Evolutionary conservation across 2,888 invertebrate species (phyloP).

Genomic region (Tridacna gigas): DNA sequence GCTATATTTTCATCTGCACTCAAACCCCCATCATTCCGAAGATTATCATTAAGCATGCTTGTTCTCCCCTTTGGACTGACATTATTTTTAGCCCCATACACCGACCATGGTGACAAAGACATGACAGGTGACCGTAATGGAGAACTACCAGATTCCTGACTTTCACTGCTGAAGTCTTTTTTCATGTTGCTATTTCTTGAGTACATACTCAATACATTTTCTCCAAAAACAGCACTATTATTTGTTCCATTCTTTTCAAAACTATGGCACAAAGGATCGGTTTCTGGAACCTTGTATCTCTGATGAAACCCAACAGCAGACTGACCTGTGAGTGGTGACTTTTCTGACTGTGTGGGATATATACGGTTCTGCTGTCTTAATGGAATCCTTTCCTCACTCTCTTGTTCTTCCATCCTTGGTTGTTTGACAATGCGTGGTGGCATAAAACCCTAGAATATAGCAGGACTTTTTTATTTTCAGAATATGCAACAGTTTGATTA

Average conservation of each 20-base stretch:
- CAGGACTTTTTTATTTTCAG: not conserved
- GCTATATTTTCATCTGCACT: too few species aligned
- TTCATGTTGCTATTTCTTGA: not conserved
- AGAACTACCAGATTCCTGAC: not conserved
- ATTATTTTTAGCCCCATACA: conserved; percentile 58
- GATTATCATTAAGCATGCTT: too few species aligned
- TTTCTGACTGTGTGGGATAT: not conserved
- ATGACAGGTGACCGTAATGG: not conserved
- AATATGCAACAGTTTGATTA: too few species aligned
- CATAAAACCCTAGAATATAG: conserved; percentile 70
- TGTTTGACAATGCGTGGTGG: conserved; percentile 71
- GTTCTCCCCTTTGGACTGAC: conserved; percentile 5
- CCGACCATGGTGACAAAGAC: conserved; percentile 60
- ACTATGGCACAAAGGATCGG: not conserved
- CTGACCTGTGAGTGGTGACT: not conserved
- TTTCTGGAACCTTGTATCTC: not conserved
- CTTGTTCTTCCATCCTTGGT: conserved; percentile 26
- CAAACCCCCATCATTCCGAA: too few species aligned
- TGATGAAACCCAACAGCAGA: not conserved
- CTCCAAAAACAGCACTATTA: not conserved
- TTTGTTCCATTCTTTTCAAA: not conserved
- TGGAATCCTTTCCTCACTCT: not conserved
- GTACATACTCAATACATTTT: conserved; percentile 3
- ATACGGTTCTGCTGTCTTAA: not conserved
- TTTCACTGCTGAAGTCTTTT: not conserved